These are phyloP conservation scores for Heteronetta atricapilla DNA, from an alignment of 2,113 vertebrate species.

Conservation along the genomic window DNA sequence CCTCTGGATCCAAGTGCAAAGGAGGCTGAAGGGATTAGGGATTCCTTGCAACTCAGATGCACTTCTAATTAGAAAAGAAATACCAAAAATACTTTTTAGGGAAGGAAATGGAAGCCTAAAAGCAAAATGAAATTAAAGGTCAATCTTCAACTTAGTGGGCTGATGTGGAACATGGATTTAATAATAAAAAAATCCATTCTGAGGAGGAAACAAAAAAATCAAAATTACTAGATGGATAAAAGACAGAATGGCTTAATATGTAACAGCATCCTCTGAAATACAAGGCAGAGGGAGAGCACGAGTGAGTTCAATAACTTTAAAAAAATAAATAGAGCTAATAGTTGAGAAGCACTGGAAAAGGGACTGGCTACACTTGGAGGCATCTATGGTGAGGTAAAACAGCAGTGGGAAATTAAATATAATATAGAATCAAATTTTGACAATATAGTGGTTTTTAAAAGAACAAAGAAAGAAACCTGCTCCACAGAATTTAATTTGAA, in stretches of 20 bases:
- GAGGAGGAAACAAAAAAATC: background rate
- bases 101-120: conserved; percentile 58
- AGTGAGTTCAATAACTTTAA: conserved; percentile 35
- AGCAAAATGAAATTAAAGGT: conserved; percentile 63
- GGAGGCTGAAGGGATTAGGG: conserved; percentile 16
- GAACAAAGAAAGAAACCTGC: conserved; percentile 19
- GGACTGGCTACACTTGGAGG: conserved; percentile 13
- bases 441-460: background rate
- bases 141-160: conserved; percentile 44
- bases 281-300: background rate
- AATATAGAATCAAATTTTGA: conserved; percentile 22
- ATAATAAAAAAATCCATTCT: conserved; percentile 50
- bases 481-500: conserved; percentile 41
- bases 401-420: conserved; percentile 28
- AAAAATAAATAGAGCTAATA: conserved; percentile 37
- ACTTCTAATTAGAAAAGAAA: conserved; percentile 41
- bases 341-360: conserved; percentile 19
- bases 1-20: background rate
- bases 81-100: conserved; percentile 42
- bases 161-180: background rate
- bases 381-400: conserved; percentile 32
- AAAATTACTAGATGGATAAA: conserved; percentile 37
- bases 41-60: background rate
- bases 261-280: conserved; percentile 15
- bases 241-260: conserved; percentile 43